Base-by-base conservation (phyloP, 2,888 invertebrate genomes). In the Leptogaster cylindrica region DNA sequence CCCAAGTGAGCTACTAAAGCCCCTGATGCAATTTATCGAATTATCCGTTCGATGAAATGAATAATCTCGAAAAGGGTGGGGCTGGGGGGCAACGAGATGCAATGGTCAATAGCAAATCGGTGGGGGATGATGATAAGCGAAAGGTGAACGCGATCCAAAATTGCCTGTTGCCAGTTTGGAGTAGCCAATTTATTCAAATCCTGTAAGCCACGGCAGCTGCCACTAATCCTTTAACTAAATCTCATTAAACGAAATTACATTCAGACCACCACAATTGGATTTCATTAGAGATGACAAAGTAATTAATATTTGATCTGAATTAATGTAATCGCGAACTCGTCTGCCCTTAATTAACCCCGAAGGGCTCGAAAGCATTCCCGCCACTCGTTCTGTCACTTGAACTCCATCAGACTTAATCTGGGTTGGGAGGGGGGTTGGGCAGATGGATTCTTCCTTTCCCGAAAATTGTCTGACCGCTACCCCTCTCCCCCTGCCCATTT, bases 301-400 rank as follows among this genome's bases (percentile, higher is more conserved):
- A 63, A 63, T 63, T 63, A 63, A 63, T 63, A 63, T 63, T 63
- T 63, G 63, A 63, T 63, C 46, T 44, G 63, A 63, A 31, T 63
- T 46, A 63, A 44, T 36, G 58, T 39, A 39, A 41, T 58, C 58
- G 36, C 25, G 23, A 36, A 39, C 41, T 58, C 23, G 58, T 41
- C 63, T 44, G 46, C 46, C 63, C 63, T 63, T 63, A 63, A 63
- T 63, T 63, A 63, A 44, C 63, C 46, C 44, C 27, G n/a, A 16
- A 20, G 23, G 46, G 46, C 20, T 16, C 23, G 46, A 12, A 46
- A 16, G 46, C 18, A 27, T n/a, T 16, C 52, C 31, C 18, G 10
- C 2, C 50, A 3, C 0, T 16, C 6, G n/a, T 14, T 23, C 12
- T 27, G 14, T 50, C 23, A 7, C 52, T 31, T 10, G 31, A 52